These are phyloP conservation scores for human (Homo sapiens) DNA, from an alignment of 2,113 vertebrate genomes.

Conservation along the genomic window GRCh38 chr4:44206501-44207000, in stretches of 20 bases:
- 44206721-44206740: neutral
- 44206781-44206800: neutral
- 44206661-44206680: neutral
- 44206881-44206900: neutral
- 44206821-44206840: neutral
- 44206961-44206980: neutral
- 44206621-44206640: neutral
- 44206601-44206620: neutral
- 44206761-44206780: neutral
- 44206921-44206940: neutral
- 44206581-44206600: neutral
- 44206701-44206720: neutral
- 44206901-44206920: neutral
- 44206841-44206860: neutral
- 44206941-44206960: neutral
- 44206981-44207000: neutral
- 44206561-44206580: neutral
- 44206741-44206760: neutral
- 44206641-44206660: neutral
- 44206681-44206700: neutral
- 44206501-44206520: rapidly evolving
- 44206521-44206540: neutral
- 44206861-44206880: neutral
- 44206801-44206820: neutral
- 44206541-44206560: no score